A percentile compares a stretch with the other conserved stretches of the same genome.
Evolutionary conservation across 2,888 invertebrate genomes (phyloP).

Genomic region (Deroplatys truncata): DNA sequence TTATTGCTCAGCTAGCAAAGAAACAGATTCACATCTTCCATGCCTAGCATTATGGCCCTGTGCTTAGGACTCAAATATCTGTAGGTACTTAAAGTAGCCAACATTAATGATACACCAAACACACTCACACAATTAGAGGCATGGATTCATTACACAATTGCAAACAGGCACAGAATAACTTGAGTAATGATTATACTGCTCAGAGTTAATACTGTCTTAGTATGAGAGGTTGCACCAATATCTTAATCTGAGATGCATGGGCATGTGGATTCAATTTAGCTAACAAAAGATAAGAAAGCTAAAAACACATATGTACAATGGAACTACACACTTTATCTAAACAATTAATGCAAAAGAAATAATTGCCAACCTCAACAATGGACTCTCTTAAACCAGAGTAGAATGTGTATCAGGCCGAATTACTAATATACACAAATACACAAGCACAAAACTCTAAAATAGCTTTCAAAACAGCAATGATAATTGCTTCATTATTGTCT

Average conservation of each 20-base stretch:
- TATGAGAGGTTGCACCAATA: neutral
- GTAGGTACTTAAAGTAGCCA: too few relatives aligned
- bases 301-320: neutral
- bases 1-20: too few relatives aligned
- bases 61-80: too few relatives aligned
- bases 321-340: neutral
- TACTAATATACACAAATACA: neutral
- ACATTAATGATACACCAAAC: neutral
- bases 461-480: neutral
- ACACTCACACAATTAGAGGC: neutral
- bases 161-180: neutral
- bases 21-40: too few relatives aligned
- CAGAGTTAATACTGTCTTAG: neutral
- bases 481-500: neutral
- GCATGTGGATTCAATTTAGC: neutral
- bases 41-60: too few relatives aligned
- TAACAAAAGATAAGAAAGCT: neutral
- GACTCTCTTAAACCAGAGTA: neutral
- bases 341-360: neutral
- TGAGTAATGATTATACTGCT: neutral
- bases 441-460: neutral
- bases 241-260: neutral
- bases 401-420: neutral
- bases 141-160: conserved; percentile 2
- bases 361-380: neutral